Evolutionary conservation across 2,888 invertebrate species (phyloP).

Genomic region (Teinopalpus imperialis): DNA sequence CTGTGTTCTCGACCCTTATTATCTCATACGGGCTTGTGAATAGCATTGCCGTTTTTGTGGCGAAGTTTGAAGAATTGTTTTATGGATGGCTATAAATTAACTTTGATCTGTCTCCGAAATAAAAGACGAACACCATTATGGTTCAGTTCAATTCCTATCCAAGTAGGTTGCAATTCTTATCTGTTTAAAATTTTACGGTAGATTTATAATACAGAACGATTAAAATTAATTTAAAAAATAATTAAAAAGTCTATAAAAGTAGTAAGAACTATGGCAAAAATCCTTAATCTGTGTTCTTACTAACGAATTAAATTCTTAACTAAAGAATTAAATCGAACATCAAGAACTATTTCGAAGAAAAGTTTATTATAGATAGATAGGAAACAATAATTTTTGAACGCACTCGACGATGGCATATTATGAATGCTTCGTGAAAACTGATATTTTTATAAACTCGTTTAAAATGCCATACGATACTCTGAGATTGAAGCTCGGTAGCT

Average conservation of each 20-base stretch:
- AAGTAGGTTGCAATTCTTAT: background rate
- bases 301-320: too few species aligned
- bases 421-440: slow-evolving; percentile 36
- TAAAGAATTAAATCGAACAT: too few species aligned
- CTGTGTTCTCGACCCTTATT: slow-evolving; percentile 68
- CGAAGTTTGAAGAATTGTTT: slow-evolving; percentile 76
- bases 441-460: slow-evolving; percentile 57
- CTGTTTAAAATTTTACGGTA: background rate
- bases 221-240: too few species aligned
- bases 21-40: slow-evolving; percentile 69
- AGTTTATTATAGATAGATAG: too few species aligned
- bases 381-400: too few species aligned
- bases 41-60: slow-evolving; percentile 70
- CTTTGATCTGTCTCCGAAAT: slow-evolving; percentile 42
- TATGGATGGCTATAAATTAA: slow-evolving; percentile 72
- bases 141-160: background rate
- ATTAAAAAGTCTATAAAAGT: background rate
- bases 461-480: slow-evolving; percentile 55
- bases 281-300: too few species aligned
- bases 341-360: too few species aligned
- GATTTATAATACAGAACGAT: too few species aligned
- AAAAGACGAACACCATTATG: slow-evolving; percentile 46
- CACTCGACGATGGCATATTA: slow-evolving; percentile 9
- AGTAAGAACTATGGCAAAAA: background rate
- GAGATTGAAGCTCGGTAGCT: slow-evolving; percentile 51